phyloP scores from a whole-genome alignment of 2,888 invertebrate genomes.

The Lithophane socia region DNA sequence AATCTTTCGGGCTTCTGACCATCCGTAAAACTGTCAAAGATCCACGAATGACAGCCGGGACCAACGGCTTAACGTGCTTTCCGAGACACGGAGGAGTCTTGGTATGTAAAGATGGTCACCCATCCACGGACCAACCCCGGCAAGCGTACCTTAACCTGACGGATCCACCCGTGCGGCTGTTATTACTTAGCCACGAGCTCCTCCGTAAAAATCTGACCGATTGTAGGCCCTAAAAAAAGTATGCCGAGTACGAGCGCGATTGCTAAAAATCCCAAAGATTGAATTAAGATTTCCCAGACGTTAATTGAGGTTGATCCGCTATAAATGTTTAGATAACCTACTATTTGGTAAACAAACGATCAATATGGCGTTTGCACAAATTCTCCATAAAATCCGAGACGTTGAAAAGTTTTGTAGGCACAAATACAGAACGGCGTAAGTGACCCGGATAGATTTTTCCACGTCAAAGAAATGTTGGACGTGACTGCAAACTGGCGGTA shows the following conservation, averaged over 20 bases:
- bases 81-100: no score
- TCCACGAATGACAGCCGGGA: no score
- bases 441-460: slow-evolving; percentile 38
- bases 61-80: no score
- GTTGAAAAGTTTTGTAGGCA: slow-evolving; percentile 23
- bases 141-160: no score
- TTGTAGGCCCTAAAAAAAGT: not conserved
- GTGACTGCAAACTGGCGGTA: slow-evolving; percentile 31
- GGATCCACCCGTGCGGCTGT: no score
- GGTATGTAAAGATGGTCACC: no score
- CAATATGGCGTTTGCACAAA: slow-evolving; percentile 11
- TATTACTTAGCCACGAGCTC: no score
- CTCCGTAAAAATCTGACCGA: not conserved
- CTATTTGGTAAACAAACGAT: slow-evolving; percentile 34
- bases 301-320: slow-evolving; percentile 13
- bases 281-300: slow-evolving; percentile 9
- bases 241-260: no score
- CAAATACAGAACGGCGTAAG: slow-evolving; percentile 16
- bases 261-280: not conserved
- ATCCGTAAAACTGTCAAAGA: no score
- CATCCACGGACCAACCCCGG: no score
- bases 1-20: no score
- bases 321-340: slow-evolving; percentile 45
- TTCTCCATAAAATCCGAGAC: slow-evolving; percentile 21
- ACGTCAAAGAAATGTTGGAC: slow-evolving; percentile 1